phyloP scores from a whole-genome alignment of 2,113 vertebrate genomes.

The Apus apus region DNA sequence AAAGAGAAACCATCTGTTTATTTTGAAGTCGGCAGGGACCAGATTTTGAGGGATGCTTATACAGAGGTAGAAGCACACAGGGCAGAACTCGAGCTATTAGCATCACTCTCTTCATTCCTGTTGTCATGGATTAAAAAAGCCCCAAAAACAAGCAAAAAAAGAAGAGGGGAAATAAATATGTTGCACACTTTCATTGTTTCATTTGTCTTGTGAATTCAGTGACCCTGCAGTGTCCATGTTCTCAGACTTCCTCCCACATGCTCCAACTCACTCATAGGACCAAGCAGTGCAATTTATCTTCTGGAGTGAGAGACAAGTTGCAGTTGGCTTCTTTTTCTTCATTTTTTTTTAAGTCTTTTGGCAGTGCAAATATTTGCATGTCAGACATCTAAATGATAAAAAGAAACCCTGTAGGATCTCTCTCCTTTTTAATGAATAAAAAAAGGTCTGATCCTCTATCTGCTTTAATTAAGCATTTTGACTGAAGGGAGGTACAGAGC shows the following conservation, averaged over 20 bases:
- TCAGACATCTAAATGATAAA: background rate
- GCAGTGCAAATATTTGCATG: conserved; percentile 23
- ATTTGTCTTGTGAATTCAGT: background rate
- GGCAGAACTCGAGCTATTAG: background rate
- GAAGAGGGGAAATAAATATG: background rate
- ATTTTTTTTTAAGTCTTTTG: background rate
- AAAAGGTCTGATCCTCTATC: background rate
- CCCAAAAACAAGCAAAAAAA: background rate
- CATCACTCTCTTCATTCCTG: background rate
- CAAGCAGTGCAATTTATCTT: conserved; percentile 71
- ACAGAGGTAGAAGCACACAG: background rate
- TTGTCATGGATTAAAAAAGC: background rate
- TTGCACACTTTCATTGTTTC: background rate
- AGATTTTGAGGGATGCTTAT: background rate
- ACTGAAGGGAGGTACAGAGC: background rate
- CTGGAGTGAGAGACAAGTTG: conserved; percentile 51
- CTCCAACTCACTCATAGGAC: conserved; percentile 59
- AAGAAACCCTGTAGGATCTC: background rate
- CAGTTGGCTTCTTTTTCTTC: background rate
- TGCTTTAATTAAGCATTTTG: background rate
- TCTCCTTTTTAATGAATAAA: background rate
- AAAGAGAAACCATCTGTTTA: background rate
- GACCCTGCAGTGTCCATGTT: background rate
- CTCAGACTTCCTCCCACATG: conserved; percentile 48
- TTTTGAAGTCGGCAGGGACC: background rate